Evolutionary conservation across 2,888 invertebrate species (phyloP), one percentile per base, ranked within the genome.

Genomic region (Camponotus fellah): DNA sequence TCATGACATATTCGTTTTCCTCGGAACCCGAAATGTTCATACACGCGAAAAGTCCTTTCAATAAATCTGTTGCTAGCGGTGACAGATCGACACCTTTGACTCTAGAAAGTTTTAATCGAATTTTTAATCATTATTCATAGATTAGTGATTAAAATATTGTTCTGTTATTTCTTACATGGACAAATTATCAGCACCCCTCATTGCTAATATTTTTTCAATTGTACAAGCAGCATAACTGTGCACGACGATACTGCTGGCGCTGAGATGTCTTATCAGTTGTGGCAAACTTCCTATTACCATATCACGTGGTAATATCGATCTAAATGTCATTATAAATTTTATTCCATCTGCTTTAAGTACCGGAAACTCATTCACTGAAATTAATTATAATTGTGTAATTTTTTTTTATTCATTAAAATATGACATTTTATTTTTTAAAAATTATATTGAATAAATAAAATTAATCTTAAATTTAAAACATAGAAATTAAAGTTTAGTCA

Each of bases 1-100:
- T 99, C 99, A 99, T 99, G 9, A 98, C 97, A 94, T 99, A 99
- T 95, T 99, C 99, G 95, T 99, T 99, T 95, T 99, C 99, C 88
- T 97, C 96, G 0, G 98, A 98, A 4, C 97, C 97, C 0, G 96
- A 96, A 87, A 96, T 95, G 9, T 97, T 96, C 77, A 99, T 95
- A 26, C 97, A 96, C 0, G 95, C 95, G 95, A 99, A 98, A 43
- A 99, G 95, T 79, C 97, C 97, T 8, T 96, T 95, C 14, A 99
- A 95, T 69, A 99, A 95, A 76, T 96, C 95, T 43, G 96, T 96
- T 2, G 97, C 96, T 86, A 97, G 95, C 0, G 97, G 97, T 53
- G 96, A 95, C 53, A 99, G 94, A 83, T 96, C 96, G 32, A 96
- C 96, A 3, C 96, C 95, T 68, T 96, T 96, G 53, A 97, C 95